These are phyloP conservation scores for Miniopterus natalensis DNA, from an alignment of 2,113 vertebrate genomes.

Conservation along the genomic window DNA sequence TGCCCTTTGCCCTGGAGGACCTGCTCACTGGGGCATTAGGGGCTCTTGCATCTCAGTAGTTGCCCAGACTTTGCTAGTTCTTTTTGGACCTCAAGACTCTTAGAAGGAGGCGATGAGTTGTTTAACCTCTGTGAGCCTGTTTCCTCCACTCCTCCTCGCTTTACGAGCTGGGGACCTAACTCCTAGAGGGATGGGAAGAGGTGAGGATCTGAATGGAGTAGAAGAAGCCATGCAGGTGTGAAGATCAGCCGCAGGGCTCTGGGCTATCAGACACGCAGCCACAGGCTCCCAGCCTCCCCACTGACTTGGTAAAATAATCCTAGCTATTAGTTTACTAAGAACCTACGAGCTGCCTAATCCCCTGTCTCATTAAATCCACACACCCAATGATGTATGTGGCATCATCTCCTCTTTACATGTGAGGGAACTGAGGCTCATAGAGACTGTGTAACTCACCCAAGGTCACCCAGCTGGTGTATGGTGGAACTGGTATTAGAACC, in stretches of 20 bases:
- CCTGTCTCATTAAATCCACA: not conserved
- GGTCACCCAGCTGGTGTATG: not conserved
- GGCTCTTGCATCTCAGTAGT: not conserved
- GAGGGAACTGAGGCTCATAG: not conserved
- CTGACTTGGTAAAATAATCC: not conserved
- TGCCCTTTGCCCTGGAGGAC: conserved; percentile 1
- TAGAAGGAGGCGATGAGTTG: too few relatives aligned
- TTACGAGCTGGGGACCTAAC: not conserved
- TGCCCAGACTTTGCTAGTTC: not conserved
- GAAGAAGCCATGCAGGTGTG: not conserved
- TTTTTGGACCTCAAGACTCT: not conserved
- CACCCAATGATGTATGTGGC: not conserved
- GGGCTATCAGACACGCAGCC: not conserved
- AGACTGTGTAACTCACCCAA: not conserved
- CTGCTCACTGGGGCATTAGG: not conserved
- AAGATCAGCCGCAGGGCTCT: not conserved
- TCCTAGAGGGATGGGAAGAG: not conserved
- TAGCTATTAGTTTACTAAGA: not conserved
- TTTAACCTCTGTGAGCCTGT: not conserved
- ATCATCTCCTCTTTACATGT: not conserved
- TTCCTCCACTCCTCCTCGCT: not conserved
- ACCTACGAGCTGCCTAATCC: not conserved
- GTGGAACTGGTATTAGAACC: not conserved
- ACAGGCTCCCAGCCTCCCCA: not conserved
- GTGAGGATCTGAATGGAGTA: not conserved